phyloP scores from a whole-genome alignment of 2,113 vertebrate genomes.

The Struthio camelus region DNA sequence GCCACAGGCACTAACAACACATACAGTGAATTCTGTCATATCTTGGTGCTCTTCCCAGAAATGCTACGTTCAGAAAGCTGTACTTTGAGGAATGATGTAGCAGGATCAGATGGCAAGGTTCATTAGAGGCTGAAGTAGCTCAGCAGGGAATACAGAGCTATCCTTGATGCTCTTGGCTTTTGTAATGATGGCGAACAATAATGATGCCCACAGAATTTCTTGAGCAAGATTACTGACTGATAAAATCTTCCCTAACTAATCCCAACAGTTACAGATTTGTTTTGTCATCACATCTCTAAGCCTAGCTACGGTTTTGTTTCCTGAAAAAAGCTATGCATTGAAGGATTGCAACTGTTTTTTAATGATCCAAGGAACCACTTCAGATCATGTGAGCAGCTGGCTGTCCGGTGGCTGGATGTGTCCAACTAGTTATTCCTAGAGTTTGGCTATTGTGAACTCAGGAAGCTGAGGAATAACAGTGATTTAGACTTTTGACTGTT shows the following conservation, averaged over 20 bases:
- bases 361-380: background rate
- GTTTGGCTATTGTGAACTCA: background rate
- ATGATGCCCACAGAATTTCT: background rate
- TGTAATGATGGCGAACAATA: background rate
- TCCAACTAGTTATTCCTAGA: background rate
- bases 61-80: conserved; percentile 26
- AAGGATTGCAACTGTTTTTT: background rate
- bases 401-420: background rate
- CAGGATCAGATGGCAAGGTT: conserved; percentile 39
- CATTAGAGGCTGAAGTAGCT: background rate
- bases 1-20: conserved; percentile 42
- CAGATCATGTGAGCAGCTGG: background rate
- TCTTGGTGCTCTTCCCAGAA: conserved; percentile 60
- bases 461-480: background rate
- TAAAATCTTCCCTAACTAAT: background rate
- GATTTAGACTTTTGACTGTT: background rate
- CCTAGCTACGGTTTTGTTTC: background rate
- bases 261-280: background rate
- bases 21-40: conserved; percentile 33
- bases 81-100: conserved; percentile 39
- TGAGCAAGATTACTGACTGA: background rate
- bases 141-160: background rate
- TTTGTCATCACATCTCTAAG: background rate
- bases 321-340: background rate
- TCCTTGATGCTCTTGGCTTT: background rate